A percentile compares a stretch with the other conserved stretches of the same genome.
These are phyloP conservation scores for Monoplex corrugatus DNA, from an alignment of 2,888 invertebrate genomes.

Conservation along the genomic window DNA sequence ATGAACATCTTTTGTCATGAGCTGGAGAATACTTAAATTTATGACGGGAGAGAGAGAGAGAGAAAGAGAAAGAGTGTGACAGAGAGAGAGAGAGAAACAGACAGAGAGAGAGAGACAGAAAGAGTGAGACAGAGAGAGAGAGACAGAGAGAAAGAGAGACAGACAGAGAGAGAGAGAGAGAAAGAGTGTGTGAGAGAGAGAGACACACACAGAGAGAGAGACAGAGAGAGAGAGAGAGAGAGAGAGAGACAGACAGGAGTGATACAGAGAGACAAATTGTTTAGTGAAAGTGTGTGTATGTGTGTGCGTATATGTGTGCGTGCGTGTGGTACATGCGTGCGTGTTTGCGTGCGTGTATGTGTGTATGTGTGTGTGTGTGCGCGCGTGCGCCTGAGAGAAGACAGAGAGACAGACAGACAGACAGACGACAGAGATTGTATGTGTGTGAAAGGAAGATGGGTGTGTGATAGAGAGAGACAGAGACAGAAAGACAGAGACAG, in stretches of 20 bases:
- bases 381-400: not conserved
- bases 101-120: not conserved
- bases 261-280: too few species aligned
- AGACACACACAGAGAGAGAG: not conserved
- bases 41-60: too few species aligned
- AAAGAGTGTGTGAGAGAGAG: not conserved
- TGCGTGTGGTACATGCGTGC: not conserved
- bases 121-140: not conserved
- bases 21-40: too few species aligned
- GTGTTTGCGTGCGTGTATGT: not conserved
- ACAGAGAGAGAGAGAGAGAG: too few species aligned
- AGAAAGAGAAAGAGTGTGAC: not conserved
- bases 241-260: too few species aligned
- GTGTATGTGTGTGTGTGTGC: slow-evolving; percentile 3
- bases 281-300: too few species aligned
- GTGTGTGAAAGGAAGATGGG: too few species aligned
- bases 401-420: not conserved
- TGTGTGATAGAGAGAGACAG: too few species aligned
- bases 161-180: not conserved
- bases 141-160: not conserved
- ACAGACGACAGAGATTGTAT: too few species aligned
- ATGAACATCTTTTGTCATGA: too few species aligned
- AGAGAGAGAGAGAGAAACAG: not conserved
- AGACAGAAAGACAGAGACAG: too few species aligned
- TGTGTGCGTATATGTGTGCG: too few species aligned